These are phyloP conservation scores for Aspidoscelis tigris DNA, from an alignment of 2,113 vertebrate species.

Conservation along the genomic window DNA sequence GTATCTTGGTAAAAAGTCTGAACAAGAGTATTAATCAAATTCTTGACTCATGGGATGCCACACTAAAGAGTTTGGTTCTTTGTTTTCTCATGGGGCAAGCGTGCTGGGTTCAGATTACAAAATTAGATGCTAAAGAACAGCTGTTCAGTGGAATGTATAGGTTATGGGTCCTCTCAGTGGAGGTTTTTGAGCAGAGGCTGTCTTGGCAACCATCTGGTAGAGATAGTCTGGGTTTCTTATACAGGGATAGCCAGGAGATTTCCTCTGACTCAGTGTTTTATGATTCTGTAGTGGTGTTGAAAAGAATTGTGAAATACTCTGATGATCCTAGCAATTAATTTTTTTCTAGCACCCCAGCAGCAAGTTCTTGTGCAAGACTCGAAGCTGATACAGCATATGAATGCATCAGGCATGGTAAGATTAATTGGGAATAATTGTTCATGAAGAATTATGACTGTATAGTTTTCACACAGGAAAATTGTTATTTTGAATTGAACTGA, in stretches of 20 bases:
- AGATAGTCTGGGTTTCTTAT: background rate
- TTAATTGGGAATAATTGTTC: background rate
- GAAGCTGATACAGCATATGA: conserved; percentile 95
- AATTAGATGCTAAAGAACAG: background rate
- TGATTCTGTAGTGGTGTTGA: background rate
- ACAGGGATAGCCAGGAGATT: background rate
- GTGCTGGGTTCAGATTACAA: background rate
- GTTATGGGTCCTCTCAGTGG: background rate
- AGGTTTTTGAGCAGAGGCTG: background rate
- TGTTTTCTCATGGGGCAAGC: background rate
- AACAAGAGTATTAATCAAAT: background rate
- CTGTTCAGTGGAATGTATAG: too few relatives aligned
- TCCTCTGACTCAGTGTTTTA: background rate
- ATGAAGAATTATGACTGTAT: background rate
- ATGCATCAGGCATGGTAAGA: conserved; percentile 92
- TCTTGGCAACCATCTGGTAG: background rate
- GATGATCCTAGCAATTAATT: background rate
- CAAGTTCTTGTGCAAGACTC: conserved; percentile 96
- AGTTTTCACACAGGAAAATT: background rate
- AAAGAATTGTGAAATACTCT: conserved; percentile 18
- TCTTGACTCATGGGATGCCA: background rate
- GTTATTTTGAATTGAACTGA: too few relatives aligned
- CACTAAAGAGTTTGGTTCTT: background rate
- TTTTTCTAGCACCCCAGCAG: conserved; percentile 85
- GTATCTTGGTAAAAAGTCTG: background rate